These are phyloP conservation scores for Nephrotoma appendiculata DNA, from an alignment of 2,888 invertebrate species.

Conservation along the genomic window DNA sequence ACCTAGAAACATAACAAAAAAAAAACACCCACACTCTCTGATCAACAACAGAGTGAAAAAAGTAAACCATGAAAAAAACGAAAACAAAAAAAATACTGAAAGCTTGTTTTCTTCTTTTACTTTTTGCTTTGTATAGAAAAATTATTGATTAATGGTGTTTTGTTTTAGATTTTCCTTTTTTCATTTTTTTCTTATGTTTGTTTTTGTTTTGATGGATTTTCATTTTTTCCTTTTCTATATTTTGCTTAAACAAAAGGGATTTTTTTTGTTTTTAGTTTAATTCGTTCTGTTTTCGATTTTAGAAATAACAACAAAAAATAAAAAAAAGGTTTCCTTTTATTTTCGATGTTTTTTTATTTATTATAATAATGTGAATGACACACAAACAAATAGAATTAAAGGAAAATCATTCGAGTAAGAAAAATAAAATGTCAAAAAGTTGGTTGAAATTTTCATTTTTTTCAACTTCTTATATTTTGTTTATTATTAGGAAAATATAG, in stretches of 20 bases:
- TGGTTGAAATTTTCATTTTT: background rate
- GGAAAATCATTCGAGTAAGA: background rate
- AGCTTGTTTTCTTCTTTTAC: background rate
- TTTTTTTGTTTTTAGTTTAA: background rate
- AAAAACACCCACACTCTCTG: background rate
- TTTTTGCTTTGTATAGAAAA: background rate
- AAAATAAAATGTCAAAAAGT: background rate
- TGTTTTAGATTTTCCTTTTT: background rate
- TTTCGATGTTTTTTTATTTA: background rate
- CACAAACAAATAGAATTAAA: background rate
- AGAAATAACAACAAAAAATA: background rate
- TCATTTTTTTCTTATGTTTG: background rate
- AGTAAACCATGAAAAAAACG: background rate
- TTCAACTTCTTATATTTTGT: background rate
- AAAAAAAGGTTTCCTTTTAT: background rate
- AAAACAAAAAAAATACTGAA: background rate
- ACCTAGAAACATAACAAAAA: too few relatives aligned
- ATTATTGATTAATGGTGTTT: background rate
- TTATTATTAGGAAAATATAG: background rate
- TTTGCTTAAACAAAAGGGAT: background rate
- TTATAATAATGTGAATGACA: background rate
- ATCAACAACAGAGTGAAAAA: background rate
- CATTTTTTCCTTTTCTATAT: background rate
- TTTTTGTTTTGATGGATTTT: background rate
- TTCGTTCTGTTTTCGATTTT: background rate